Base-by-base conservation (phyloP, 2,888 invertebrate species). In the Zelleria hepariella region DNA sequence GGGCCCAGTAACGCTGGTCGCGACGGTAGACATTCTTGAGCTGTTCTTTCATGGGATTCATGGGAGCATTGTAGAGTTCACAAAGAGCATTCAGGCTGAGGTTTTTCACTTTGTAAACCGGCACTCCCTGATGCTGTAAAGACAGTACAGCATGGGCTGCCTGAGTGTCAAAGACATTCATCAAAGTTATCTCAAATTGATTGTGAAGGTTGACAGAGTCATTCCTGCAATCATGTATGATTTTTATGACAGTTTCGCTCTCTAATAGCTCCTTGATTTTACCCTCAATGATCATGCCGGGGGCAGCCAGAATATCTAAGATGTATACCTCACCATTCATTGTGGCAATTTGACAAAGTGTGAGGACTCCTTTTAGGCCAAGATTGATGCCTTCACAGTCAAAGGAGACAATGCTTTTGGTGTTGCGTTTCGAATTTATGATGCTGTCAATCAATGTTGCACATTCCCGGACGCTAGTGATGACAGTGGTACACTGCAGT, bases 321-420 rank as follows among this genome's bases (percentile, higher is more conserved):
- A 97, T 92, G 76, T 94, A 97, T 4, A 95, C 94, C 76, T 94
- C 94, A 48, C 96, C 96, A 59, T 92, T 91, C 72, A 93, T 91
- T 1, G 96, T 95, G 15, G 95, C 96, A 67, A 96, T 92, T 78
- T 96, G 95, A 75, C 97, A 92, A 57, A 98, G 83, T 2, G 97
- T 97, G 62, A 98, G 88, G 68, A 95, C 94, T 20, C 97, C 97
- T 76, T 96, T 96, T 1, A 94, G 89, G 23, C 98, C 98, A 62
- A 98, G 89, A 82, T 97, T 97, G 59, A 98, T 95, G 18, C 98
- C 97, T 86, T 98, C 98, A 69, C 96, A 96, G 77, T 98, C 98
- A 71, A 98, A 92, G 0, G 96, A 95, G 23, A 98, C 90, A 61
- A 93, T 92, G 59, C 91, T 91, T 67, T 90, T 90, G 59, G 84